Evolutionary conservation across 2,888 invertebrate species (phyloP).

Genomic region (Caradrina clavipalpis): DNA sequence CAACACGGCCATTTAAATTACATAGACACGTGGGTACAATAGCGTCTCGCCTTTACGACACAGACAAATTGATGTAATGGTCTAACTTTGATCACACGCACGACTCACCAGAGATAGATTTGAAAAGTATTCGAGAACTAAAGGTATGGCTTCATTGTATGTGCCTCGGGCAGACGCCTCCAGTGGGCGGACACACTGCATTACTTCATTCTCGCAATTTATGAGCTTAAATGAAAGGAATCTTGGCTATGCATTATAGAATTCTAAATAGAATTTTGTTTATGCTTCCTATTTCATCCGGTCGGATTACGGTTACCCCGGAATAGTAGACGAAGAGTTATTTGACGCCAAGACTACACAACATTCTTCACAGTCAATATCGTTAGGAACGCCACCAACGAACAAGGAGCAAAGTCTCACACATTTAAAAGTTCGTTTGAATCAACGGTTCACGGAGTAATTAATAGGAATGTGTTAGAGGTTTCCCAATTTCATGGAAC

Average conservation of each 20-base stretch:
- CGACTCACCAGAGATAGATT: conserved; percentile 57
- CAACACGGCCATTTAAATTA: conserved; percentile 48
- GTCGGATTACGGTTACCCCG: conserved; percentile 1
- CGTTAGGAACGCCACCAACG: conserved; percentile 36
- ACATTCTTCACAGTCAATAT: conserved; percentile 35
- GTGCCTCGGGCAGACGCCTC: conserved; percentile 67
- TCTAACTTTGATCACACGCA: conserved; percentile 47
- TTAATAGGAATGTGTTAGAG: conserved; percentile 63
- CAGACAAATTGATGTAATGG: conserved; percentile 57
- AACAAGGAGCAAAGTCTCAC: conserved; percentile 25
- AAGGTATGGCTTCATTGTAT: conserved; percentile 65
- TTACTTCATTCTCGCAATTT: conserved; percentile 81
- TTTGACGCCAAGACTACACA: conserved; percentile 14
- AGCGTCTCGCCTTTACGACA: conserved; percentile 51
- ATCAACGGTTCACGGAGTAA: conserved; percentile 61
- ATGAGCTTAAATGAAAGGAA: conserved; percentile 68
- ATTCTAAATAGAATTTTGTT: conserved; percentile 53
- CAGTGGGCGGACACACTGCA: conserved; percentile 78
- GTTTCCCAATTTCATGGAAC: conserved; percentile 72
- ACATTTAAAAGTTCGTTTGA: conserved; percentile 55
- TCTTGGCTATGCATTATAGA: conserved; percentile 54
- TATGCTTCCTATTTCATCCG: conserved; percentile 35
- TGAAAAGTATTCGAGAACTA: conserved; percentile 59
- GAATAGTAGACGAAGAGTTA: conserved; percentile 32
- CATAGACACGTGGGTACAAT: conserved; percentile 53